A percentile compares a stretch with the other conserved stretches of the same genome.
phyloP scores from a whole-genome alignment of 2,797 vertebrate species.

The Mergus octosetaceus region DNA sequence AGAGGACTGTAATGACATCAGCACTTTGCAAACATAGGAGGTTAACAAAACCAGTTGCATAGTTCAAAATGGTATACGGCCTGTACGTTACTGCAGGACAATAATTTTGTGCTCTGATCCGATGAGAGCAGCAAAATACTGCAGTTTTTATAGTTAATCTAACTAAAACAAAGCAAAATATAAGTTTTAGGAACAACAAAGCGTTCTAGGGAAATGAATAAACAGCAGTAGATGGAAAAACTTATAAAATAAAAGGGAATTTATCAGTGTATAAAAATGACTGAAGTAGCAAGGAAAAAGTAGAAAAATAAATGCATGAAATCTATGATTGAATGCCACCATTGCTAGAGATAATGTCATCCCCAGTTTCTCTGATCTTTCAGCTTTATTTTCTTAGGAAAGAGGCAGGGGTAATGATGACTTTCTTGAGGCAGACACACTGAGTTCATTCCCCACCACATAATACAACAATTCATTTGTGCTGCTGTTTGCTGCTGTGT shows the following conservation, averaged over 20 bases:
- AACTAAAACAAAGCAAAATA: conserved; percentile 17
- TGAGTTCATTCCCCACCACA: not conserved
- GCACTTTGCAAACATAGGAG: not conserved
- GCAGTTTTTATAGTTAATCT: not conserved
- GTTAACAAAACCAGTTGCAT: not conserved
- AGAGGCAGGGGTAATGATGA: not conserved
- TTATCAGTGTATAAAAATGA: not conserved
- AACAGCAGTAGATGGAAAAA: not conserved
- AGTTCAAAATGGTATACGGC: not conserved
- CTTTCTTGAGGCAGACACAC: not conserved
- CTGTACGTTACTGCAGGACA: not conserved
- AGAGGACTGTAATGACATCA: not conserved
- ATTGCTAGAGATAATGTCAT: not conserved
- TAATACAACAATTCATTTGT: conserved; percentile 30
- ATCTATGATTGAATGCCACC: not conserved
- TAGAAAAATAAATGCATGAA: conserved; percentile 12
- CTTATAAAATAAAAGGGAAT: not conserved
- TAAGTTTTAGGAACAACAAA: not conserved
- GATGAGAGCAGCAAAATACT: not conserved
- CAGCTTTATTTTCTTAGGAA: conserved; percentile 38
- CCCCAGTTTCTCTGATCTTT: not conserved
- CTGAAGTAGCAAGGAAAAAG: not conserved
- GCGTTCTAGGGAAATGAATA: not conserved
- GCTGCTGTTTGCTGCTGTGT: not conserved
- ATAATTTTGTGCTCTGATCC: not conserved